Evolutionary conservation across 2,797 vertebrate species (phyloP).

Genomic region (Tapera naevia): DNA sequence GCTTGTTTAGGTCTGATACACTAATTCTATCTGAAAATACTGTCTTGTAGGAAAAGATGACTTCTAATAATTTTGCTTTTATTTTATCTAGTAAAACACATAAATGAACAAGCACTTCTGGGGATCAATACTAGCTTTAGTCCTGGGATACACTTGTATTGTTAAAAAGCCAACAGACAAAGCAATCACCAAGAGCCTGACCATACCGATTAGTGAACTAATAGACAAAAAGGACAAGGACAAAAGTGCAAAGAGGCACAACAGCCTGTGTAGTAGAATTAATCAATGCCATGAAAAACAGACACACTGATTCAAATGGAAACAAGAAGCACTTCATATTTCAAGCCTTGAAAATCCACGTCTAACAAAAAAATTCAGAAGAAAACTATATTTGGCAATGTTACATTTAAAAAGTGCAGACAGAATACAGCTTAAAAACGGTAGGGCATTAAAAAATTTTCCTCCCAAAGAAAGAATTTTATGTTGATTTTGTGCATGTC

Average conservation of each 20-base stretch:
- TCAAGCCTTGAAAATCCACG: slow-evolving; percentile 18
- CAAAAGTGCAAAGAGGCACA: slow-evolving; percentile 37
- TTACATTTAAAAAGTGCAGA: slow-evolving; percentile 37
- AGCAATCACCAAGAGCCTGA: slow-evolving; percentile 13
- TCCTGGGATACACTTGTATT: background rate
- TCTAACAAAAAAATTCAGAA: background rate
- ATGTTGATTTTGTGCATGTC: background rate
- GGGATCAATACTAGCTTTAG: background rate
- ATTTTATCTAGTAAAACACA: background rate
- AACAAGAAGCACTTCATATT: slow-evolving; percentile 28
- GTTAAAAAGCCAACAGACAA: slow-evolving; percentile 29
- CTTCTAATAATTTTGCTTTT: background rate
- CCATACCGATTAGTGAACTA: background rate
- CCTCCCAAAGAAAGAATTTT: background rate
- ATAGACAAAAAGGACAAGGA: background rate
- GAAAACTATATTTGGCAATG: slow-evolving; percentile 40
- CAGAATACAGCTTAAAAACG: background rate
- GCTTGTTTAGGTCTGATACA: background rate
- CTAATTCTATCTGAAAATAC: background rate
- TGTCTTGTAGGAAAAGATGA: background rate
- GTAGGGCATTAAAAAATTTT: background rate
- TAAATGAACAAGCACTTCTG: background rate
- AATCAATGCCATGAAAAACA: background rate
- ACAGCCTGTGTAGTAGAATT: background rate
- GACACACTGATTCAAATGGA: background rate